phyloP scores from a whole-genome alignment of 2,113 vertebrate genomes.

The Tetrao urogallus region DNA sequence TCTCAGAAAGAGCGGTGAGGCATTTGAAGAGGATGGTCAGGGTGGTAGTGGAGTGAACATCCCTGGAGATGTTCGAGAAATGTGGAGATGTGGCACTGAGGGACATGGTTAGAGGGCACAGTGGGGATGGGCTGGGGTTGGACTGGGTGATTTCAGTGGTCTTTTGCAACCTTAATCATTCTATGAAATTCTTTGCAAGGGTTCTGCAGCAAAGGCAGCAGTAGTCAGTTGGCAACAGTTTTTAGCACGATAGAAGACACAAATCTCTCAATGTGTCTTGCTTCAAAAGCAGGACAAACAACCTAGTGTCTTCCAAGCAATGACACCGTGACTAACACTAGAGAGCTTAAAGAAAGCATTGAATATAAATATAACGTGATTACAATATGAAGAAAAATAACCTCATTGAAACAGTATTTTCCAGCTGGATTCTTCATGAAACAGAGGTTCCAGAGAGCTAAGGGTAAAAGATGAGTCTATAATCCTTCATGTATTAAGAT shows the following conservation, averaged over 20 bases:
- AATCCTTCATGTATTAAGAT: not conserved
- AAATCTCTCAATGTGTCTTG: not conserved
- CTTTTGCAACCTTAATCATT: too few species aligned
- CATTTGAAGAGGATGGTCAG: too few species aligned
- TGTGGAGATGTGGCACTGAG: too few species aligned
- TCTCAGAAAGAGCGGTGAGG: too few species aligned
- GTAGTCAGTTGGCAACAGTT: not conserved
- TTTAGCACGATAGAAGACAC: not conserved
- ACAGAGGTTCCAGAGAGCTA: not conserved
- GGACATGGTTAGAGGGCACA: too few species aligned
- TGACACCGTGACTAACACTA: not conserved
- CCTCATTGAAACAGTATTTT: not conserved
- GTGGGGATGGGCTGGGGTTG: too few species aligned
- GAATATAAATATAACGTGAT: not conserved
- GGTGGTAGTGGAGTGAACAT: too few species aligned
- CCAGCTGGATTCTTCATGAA: not conserved
- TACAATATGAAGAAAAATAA: not conserved
- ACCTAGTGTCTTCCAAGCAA: not conserved
- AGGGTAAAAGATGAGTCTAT: not conserved
- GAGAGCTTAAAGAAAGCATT: not conserved
- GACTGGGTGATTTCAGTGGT: too few species aligned
- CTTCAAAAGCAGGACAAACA: not conserved
- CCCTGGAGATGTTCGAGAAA: too few species aligned
- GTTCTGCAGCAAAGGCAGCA: not conserved
- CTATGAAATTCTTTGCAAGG: not conserved